A percentile compares a stretch with the other conserved stretches of the same genome.
phyloP scores from a whole-genome alignment of 2,113 vertebrate genomes.

The Colaptes auratus region DNA sequence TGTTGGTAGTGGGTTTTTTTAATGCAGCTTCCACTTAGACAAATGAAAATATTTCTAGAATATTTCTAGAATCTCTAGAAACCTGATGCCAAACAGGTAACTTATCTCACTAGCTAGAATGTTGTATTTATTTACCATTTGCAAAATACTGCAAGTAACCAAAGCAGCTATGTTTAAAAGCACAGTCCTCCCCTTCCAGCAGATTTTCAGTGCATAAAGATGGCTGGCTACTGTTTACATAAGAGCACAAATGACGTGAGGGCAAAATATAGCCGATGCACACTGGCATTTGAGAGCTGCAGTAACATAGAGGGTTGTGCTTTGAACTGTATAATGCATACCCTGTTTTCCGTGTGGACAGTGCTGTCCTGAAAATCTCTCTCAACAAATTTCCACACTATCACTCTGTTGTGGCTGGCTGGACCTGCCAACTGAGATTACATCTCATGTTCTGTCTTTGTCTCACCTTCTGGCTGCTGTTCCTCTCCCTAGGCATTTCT shows the following conservation, averaged over 20 bases:
- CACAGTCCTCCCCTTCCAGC: not conserved
- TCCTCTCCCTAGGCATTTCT: conserved; percentile 30
- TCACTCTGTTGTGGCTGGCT: conserved; percentile 42
- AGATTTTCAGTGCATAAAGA: not conserved
- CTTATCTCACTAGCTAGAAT: not conserved
- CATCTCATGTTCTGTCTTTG: conserved; percentile 48
- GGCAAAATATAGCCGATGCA: not conserved
- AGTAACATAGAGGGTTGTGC: not conserved
- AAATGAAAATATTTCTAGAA: not conserved
- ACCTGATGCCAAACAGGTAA: not conserved
- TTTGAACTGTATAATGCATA: conserved; percentile 13
- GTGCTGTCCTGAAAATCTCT: not conserved
- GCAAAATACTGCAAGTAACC: not conserved
- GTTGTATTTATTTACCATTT: not conserved
- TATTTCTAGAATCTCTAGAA: not conserved
- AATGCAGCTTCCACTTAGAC: not conserved
- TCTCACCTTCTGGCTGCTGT: conserved; percentile 48
- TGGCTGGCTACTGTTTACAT: not conserved
- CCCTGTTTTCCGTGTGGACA: not conserved
- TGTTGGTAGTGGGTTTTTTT: not conserved
- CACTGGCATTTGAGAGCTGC: not conserved
- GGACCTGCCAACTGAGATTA: conserved; percentile 59
- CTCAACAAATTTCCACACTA: conserved; percentile 24
- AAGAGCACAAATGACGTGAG: not conserved
- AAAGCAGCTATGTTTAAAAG: not conserved